Conservation (phyloP, 2,888 invertebrate genomes). For the Brenthis ino region DNA sequence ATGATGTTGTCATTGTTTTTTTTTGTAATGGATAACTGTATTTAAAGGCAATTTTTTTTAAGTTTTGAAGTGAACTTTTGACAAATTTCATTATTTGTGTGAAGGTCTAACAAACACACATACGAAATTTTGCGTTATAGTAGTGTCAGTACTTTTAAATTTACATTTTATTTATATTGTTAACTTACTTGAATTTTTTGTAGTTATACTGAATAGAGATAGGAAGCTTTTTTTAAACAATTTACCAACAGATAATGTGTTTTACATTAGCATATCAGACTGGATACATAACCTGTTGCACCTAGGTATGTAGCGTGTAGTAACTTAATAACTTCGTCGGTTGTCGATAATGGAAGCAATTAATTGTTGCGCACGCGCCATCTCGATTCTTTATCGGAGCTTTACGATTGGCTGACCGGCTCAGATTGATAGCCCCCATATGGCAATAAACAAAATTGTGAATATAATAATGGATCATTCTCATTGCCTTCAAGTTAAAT, state of each 20-base stretch:
- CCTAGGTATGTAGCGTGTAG: slow-evolving; percentile 27
- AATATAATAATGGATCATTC: background rate
- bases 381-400: slow-evolving; percentile 36
- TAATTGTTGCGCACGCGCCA: slow-evolving; percentile 43
- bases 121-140: no score
- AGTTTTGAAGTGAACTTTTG: no score
- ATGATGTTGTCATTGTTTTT: no score
- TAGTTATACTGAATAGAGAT: background rate
- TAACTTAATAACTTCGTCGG: slow-evolving; percentile 35
- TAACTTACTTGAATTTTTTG: no score
- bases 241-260: slow-evolving; percentile 3
- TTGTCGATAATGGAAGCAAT: slow-evolving; percentile 38
- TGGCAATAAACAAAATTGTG: slow-evolving; percentile 13
- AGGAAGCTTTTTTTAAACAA: background rate
- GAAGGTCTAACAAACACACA: no score
- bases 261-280: slow-evolving; percentile 5
- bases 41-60: no score
- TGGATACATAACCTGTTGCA: slow-evolving; percentile 19
- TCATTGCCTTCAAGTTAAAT: background rate
- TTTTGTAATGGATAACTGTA: no score
- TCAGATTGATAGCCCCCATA: slow-evolving; percentile 18
- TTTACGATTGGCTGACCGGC: slow-evolving; percentile 30
- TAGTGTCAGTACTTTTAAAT: no score
- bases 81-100: no score
- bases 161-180: no score